Base-by-base conservation (phyloP, 2,113 vertebrate genomes). In the Nematolebias whitei region DNA sequence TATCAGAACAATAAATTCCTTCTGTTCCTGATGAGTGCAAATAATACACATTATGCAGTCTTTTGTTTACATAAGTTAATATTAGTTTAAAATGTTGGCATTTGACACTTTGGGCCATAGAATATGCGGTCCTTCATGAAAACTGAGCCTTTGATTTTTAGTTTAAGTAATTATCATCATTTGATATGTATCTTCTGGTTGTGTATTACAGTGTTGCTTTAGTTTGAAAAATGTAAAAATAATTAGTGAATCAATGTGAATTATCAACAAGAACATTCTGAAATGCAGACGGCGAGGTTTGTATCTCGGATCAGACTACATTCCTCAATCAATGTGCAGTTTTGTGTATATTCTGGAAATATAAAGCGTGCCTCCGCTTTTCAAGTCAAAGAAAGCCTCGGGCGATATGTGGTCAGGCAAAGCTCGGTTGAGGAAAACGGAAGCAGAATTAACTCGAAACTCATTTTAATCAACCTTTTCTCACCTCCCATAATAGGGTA, bases 391-490 rank as follows among this genome's bases (percentile, higher is more conserved):
- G n/a, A 51, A 57, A 69, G 55, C 32, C 19, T 43, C 1, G 20
- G 24, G 55, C 51, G n/a, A 50, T 24, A 4, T 39, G 32, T 0
- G 16, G 44, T 48, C 39, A 40, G 59, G 59, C 43, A 50, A 53
- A 58, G 50, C 45, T 38, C 63, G 49, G 60, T 44, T 49, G 4
- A 29, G 39, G 5, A 18, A 44, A 45, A 40, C 45, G 47, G 63
- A 65, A 49, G 45, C 38, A 24, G 67, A 85, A 76, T 86, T 69
- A 68, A 87, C 82, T 80, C 6, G 1, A 77, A 74, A 83, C 51
- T 82, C 56, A 67, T 84, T 87, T 79, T 80, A 87, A 90, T 88
- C 83, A 86, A 83, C 73, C 85, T 80, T 87, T 88, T 69, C 53
- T 66, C 55, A 29, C 43, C 50, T 47, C 73, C 52, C 68, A 85